A percentile compares a stretch with the other conserved stretches of the same genome.
Evolutionary conservation across 2,113 vertebrate species (phyloP).

Genomic region (Neolamprologus modestus): DNA sequence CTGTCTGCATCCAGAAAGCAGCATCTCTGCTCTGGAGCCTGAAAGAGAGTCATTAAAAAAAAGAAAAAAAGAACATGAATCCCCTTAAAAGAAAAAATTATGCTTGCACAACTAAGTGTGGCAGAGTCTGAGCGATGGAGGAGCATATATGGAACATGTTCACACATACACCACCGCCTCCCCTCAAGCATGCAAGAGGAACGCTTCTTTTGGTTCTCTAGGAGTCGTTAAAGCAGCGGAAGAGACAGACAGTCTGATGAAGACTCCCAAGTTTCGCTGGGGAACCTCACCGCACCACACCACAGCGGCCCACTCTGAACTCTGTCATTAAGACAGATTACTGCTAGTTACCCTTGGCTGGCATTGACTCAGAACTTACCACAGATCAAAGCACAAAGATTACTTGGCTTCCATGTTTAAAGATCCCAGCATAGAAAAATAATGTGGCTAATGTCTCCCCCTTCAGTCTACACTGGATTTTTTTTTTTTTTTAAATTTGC

Average conservation of each 20-base stretch:
- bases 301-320: conserved; percentile 29
- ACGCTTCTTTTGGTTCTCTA: not conserved
- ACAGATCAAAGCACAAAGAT: conserved; percentile 16
- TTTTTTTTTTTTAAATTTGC: not conserved
- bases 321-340: conserved; percentile 54
- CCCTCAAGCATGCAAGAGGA: not conserved
- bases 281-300: conserved; percentile 24
- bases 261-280: not conserved
- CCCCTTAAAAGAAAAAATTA: not conserved
- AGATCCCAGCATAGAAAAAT: not conserved
- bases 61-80: not conserved
- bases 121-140: not conserved
- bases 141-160: not conserved
- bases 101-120: not conserved
- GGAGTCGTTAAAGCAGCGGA: not conserved
- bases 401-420: not conserved
- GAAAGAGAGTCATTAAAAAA: not conserved
- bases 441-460: conserved; percentile 57
- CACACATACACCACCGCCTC: not conserved
- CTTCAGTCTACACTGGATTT: conserved; percentile 34
- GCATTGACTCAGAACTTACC: conserved; percentile 3
- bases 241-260: conserved; percentile 54
- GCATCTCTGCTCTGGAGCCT: not conserved
- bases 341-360: not conserved
- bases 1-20: not conserved